phyloP scores from a whole-genome alignment of 2,797 vertebrate species.

The Cyprinella venusta region DNA sequence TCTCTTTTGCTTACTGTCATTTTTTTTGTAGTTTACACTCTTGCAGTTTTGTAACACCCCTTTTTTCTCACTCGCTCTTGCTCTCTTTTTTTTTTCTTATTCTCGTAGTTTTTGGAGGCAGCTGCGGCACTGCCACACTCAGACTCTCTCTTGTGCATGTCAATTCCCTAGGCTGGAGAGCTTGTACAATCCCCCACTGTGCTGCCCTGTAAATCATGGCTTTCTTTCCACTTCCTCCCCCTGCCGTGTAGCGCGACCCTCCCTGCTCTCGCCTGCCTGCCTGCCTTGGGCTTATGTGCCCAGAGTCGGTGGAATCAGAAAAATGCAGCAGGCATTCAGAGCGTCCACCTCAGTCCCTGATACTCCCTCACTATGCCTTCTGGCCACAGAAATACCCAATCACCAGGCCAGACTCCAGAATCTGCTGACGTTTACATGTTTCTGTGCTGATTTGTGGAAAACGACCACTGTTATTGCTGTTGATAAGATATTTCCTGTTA shows the following conservation, averaged over 20 bases:
- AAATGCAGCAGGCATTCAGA: slow-evolving; percentile 51
- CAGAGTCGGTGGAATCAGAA: slow-evolving; percentile 55
- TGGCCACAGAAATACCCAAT: neutral
- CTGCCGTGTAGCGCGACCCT: slow-evolving; percentile 49
- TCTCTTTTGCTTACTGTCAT: neutral
- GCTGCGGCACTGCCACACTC: slow-evolving; percentile 71
- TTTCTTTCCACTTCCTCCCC: slow-evolving; percentile 63
- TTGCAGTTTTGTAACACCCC: neutral
- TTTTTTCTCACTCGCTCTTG: neutral
- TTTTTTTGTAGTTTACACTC: slow-evolving; percentile 2
- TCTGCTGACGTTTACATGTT: neutral
- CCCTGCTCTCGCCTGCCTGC: slow-evolving; percentile 35
- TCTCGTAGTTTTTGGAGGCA: slow-evolving; percentile 61
- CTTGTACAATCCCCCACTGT: slow-evolving; percentile 77
- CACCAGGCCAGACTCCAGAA: neutral
- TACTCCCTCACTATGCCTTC: neutral
- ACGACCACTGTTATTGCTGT: neutral
- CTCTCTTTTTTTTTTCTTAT: neutral
- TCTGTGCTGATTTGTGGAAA: neutral
- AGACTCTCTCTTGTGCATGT: slow-evolving; percentile 68
- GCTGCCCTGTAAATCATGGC: slow-evolving; percentile 73
- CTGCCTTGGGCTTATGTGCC: slow-evolving; percentile 45
- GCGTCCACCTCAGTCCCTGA: slow-evolving; percentile 27
- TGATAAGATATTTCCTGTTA: neutral
- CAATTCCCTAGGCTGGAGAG: slow-evolving; percentile 70